These are phyloP conservation scores for Zootoca vivipara DNA, from an alignment of 2,113 vertebrate genomes.

Conservation along the genomic window DNA sequence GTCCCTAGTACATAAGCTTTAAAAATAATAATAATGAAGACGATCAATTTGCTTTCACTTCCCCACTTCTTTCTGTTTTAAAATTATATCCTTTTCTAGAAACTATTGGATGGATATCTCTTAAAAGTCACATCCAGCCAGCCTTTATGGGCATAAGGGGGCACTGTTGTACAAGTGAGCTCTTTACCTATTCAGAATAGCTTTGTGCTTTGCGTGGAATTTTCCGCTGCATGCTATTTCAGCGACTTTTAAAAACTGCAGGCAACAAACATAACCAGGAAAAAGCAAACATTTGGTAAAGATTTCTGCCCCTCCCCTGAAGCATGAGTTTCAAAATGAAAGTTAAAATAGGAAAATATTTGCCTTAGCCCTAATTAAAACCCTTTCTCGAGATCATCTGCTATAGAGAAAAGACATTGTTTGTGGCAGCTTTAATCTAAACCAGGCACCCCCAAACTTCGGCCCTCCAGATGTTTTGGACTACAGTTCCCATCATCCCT, in stretches of 20 bases:
- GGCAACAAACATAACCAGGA: neutral
- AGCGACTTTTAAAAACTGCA: no score
- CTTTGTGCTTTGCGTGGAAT: neutral
- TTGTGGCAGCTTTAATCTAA: neutral
- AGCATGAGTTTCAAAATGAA: neutral
- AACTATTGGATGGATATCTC: rapidly evolving
- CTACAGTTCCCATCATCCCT: no score
- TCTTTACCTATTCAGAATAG: neutral
- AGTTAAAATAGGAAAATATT: neutral
- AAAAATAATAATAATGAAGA: no score
- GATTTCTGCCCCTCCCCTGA: neutral
- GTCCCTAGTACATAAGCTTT: no score
- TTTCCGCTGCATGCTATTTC: neutral
- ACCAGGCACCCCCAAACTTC: no score
- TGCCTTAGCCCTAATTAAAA: neutral
- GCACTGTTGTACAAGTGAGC: constrained; percentile 38
- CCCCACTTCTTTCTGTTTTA: neutral
- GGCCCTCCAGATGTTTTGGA: no score
- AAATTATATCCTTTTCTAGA: neutral
- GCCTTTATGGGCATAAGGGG: constrained; percentile 28
- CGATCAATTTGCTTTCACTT: neutral
- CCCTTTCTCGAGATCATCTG: neutral
- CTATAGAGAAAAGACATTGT: neutral
- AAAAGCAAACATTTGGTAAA: neutral
- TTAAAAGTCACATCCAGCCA: neutral